Evolutionary conservation across 2,888 invertebrate genomes (phyloP), one percentile per base, ranked within the genome.

Genomic region (Chromoteleia sp.): DNA sequence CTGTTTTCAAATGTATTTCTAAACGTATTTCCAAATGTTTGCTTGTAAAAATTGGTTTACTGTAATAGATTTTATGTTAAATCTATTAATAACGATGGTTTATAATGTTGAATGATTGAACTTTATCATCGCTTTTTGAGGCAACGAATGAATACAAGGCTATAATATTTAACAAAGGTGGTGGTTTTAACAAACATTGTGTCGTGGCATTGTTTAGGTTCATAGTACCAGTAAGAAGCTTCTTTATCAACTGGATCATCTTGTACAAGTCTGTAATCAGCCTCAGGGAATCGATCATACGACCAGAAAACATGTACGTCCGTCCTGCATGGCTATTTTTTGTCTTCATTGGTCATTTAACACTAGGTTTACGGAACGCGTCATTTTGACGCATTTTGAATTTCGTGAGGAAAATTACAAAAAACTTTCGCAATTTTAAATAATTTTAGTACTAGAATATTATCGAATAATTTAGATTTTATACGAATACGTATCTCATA

Each of bases 191-290:
- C 77, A 83, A 85, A 84, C 83, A 84, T 84, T n/a, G n/a, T n/a
- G 87, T 88, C 89, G 84, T 87, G 87, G 83, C 86, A 86, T 86
- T 91, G 87, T 91, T 88, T 90, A 97, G 96, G 97, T 97, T 89
- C 98, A 98, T 93, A 97, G 97, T 89, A 98, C 98, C 87, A 98
- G 98, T 93, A 98, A 98, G 94, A 98, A 98, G 93, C 94, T 98
- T 90, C 95, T 98, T 87, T 98, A 98, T 93, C 98, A 98, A 92
- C 94, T 98, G 91, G 98, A 98, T 93, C 98, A 98, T 92, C 94
- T 98, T 92, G 98, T 98, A 89, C 98, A 98, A 94, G 97, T 98
- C 91, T 98, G 98, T 94, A 97, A 98, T 94, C 97, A 98, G 92
- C 96, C 97, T 80, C 92, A 90, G 85, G 92, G 93, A 87, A 92